These are phyloP conservation scores for Zaprionus gabonicus DNA, from an alignment of 1,140 invertebrate species.

Conservation along the genomic window DNA sequence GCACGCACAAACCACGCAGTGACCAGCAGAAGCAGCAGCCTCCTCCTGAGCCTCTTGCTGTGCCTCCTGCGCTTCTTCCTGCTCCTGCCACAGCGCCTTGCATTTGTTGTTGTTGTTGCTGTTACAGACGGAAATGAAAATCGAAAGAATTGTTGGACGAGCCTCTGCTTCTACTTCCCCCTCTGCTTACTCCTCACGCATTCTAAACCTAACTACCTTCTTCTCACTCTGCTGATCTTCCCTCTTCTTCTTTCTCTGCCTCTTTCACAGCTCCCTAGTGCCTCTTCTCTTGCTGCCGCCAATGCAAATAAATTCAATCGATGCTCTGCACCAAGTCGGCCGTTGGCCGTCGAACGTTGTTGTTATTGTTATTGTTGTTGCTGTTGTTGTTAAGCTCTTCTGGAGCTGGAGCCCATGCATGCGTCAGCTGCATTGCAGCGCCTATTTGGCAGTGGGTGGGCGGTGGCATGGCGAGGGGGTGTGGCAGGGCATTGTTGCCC, in stretches of 20 bases:
- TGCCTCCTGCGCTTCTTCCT: background rate
- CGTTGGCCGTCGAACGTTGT: constrained; percentile 64
- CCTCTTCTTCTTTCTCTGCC: no score
- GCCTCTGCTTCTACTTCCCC: constrained; percentile 32
- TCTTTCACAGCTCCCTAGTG: no score
- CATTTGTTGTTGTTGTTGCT: constrained; percentile 55
- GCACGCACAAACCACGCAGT: constrained; percentile 7
- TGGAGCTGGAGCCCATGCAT: constrained; percentile 51
- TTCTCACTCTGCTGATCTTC: background rate
- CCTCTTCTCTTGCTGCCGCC: constrained; percentile 2
- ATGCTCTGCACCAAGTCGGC: constrained; percentile 57
- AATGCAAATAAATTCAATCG: constrained; percentile 84
- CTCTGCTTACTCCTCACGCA: constrained; percentile 29
- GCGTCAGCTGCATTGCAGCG: constrained; percentile 68
- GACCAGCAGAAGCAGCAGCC: background rate
- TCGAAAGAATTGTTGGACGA: constrained; percentile 80
- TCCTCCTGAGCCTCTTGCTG: constrained; percentile 8
- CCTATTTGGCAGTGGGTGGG: constrained; percentile 12
- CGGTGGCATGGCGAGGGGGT: background rate
- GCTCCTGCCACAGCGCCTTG: constrained; percentile 18
- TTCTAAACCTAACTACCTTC: constrained; percentile 19
- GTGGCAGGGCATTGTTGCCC: constrained; percentile 15
- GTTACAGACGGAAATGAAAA: constrained; percentile 79
- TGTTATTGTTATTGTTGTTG: constrained; percentile 34
- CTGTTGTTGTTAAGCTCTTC: constrained; percentile 50